Evolutionary conservation across 2,888 invertebrate genomes (phyloP).

Genomic region (Branchipolynoe longqiensis): DNA sequence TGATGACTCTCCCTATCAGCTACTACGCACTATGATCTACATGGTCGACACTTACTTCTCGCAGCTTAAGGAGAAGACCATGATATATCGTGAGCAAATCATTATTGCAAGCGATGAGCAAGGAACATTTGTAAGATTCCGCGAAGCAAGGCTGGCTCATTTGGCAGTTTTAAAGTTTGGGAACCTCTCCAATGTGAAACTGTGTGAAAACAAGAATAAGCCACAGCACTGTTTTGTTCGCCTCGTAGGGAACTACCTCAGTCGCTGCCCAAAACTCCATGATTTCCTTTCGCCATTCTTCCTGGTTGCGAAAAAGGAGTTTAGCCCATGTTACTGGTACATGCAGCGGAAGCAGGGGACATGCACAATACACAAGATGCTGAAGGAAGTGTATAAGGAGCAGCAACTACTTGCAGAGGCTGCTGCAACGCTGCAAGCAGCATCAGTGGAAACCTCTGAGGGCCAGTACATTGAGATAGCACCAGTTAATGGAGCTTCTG

Average conservation of each 20-base stretch:
- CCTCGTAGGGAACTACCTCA: not conserved
- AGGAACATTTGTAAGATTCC: not conserved
- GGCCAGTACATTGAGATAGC: no score
- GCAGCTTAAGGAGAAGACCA: not conserved
- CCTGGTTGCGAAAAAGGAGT: not conserved
- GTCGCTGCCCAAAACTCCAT: not conserved
- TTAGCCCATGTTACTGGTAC: constrained; percentile 2
- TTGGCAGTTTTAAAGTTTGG: not conserved
- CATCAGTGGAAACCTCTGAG: no score
- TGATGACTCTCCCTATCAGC: not conserved
- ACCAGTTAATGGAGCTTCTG: no score
- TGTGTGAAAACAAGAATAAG: not conserved
- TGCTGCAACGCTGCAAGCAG: no score
- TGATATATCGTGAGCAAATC: constrained; percentile 2
- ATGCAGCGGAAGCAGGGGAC: not conserved
- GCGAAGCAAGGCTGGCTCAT: not conserved
- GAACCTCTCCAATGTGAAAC: not conserved
- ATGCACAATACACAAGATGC: not conserved
- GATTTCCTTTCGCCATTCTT: constrained; percentile 13
- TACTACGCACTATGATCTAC: constrained; percentile 15
- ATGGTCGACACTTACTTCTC: constrained; percentile 10
- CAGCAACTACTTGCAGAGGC: no score
- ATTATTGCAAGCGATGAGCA: not conserved
- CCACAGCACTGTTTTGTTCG: not conserved
- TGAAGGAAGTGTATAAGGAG: no score